Evolutionary conservation across 2,888 invertebrate genomes (phyloP), one percentile per base, ranked within the genome.

Genomic region (Tenthredo notha): DNA sequence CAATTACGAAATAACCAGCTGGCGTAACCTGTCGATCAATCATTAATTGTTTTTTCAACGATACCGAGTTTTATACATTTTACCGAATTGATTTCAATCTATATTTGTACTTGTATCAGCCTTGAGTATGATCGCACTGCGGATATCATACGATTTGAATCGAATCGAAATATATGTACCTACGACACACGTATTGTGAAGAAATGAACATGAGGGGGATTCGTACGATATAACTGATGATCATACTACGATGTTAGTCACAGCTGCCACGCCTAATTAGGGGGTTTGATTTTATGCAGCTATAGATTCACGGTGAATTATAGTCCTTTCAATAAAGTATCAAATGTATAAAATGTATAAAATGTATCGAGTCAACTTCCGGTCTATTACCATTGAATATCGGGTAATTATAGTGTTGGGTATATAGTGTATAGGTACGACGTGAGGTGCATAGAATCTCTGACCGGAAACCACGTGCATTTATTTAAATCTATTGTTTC

Each of bases 391-490:
- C 25, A 61, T 25, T 21, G 67, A 25, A 33, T 67, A 67, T 33
- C 67, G 67, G 12, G 65, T 65, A 65, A 12, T n/a, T 25, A 37
- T n/a, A 12, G 33, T 15, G 47, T 15, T 40, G 15, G 33, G n/a
- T n/a, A n/a, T 18, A 43, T 21, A 43, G n/a, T 37, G 21, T 18
- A 40, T 18, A 40, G 40, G n/a, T 43, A 25, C 21, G 43, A 40
- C 25, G 21, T 29, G n/a, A 12, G 18, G 7, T 10, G 50, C n/a
- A 54, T 15, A 77, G 54, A 50, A 29, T 77, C 15, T 50, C 29
- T 21, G 10, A 77, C 77, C 77, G 77, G 77, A 77, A 77, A 77
- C 77, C 77, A 50, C 33, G 29, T 77, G 54, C 77, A 54, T 54
- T 77, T 54, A 77, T 77, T 77, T 18, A 18, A 77, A 29, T 54